Conservation (phyloP, 2,113 vertebrate species). For the Lasiurus cinereus region DNA sequence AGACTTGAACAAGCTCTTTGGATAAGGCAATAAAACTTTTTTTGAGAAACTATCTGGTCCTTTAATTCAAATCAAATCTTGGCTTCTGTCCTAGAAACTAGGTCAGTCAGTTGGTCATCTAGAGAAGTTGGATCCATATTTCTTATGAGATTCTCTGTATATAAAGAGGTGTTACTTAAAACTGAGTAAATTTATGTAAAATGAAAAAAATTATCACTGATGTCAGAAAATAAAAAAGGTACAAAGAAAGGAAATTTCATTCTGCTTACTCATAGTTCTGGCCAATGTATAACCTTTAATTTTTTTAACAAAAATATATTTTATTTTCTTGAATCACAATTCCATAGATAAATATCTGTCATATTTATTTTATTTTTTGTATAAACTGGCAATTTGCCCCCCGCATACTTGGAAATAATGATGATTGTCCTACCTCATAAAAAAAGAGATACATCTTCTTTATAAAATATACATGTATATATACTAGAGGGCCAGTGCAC, state of each 20-base stretch:
- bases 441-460: not conserved
- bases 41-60: conserved; percentile 22
- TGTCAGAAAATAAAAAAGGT: not conserved
- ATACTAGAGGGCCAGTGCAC: too few species aligned
- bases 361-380: conserved; percentile 2
- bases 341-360: not conserved
- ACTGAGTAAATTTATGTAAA: conserved; percentile 1
- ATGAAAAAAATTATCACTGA: not conserved
- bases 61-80: conserved; percentile 49
- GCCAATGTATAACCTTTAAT: not conserved
- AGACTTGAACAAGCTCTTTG: conserved; percentile 3
- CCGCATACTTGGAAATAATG: not conserved
- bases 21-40: not conserved
- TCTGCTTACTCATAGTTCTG: not conserved
- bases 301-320: conserved; percentile 52
- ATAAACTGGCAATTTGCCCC: not conserved
- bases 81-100: conserved; percentile 48
- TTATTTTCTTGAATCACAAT: conserved; percentile 27
- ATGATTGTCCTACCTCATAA: not conserved
- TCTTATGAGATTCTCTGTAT: conserved; percentile 23
- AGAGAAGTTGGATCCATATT: not conserved
- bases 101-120: not conserved
- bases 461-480: not conserved
- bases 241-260: not conserved
- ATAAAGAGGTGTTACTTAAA: not conserved